Base-by-base conservation (phyloP, 2,113 vertebrate species). In the Pogonocichla stellata region DNA sequence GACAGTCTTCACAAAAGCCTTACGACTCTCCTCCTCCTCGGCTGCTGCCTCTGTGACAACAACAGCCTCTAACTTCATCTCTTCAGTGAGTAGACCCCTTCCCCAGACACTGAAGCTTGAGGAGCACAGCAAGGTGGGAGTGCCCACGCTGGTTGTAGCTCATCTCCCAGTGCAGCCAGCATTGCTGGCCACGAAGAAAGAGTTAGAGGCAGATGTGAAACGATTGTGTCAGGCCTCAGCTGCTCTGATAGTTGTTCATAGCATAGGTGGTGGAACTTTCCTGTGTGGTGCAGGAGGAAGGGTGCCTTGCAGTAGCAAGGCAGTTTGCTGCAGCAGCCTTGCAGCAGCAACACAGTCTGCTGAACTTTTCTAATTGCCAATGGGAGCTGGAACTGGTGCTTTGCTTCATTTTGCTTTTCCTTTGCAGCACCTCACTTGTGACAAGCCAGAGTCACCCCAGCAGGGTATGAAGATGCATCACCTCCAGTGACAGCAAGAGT, bases 31-130 rank as follows among this genome's bases (percentile, higher is more conserved):
- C 65, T 99, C 98, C 69, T 99, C 99, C 92, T 99, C 99, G 0
- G 98, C 99, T 42, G 45, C 97, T 60, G 98, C 98, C 48, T 99
- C 99, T 73, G 98, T 99, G 98, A 99, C 99, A 6, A 98, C 98
- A 4, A 99, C 98, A 4, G 99, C 99, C 93, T 99, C 99, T 95
- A 99, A 99, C 97, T 99, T 99, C 97, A 97, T 99, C 96, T 98
- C 93, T 85, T 99, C 99, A 2, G 99, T 99, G 92, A 99, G 99
- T 98, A 96, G 48, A 48, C 42, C 36, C 10, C 22, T 88, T 43
- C 33, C 43, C 0, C 14, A 19, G n/a, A 36, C 1, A 1, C 50
- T 18, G 56, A 50, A 56, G 60, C 34, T 66, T 45, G 40, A 71
- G 53, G 47, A 72, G 56, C 57, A 8, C 19, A 24, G 79, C 1